phyloP scores from a whole-genome alignment of 2,797 vertebrate genomes.

The Brachymystax lenok region DNA sequence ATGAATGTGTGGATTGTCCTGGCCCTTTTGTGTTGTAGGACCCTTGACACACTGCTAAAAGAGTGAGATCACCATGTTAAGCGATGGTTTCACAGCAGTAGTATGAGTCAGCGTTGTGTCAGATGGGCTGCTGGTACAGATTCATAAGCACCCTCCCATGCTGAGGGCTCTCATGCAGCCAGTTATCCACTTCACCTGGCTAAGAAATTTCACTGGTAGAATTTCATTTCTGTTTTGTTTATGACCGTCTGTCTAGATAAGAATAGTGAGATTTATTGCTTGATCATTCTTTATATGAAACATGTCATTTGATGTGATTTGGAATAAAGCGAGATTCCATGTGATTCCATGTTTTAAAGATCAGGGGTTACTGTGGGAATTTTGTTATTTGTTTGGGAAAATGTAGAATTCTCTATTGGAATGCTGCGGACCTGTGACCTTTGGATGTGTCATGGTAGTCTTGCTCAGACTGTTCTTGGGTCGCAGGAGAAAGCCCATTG shows the following conservation, averaged over 20 bases:
- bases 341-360: not conserved
- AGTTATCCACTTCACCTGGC: constrained; percentile 4
- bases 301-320: not conserved
- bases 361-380: not conserved
- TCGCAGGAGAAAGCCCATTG: not conserved
- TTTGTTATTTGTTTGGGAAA: not conserved
- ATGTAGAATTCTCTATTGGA: not conserved
- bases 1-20: not conserved
- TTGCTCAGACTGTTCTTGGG: not conserved
- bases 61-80: constrained; percentile 15
- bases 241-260: not conserved
- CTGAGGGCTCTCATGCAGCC: not conserved
- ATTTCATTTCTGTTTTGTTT: not conserved
- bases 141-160: not conserved
- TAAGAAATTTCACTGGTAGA: not conserved
- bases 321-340: not conserved
- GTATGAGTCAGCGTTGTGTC: constrained; percentile 9
- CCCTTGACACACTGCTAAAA: constrained; percentile 1
- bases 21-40: constrained; percentile 3
- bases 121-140: not conserved
- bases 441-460: constrained; percentile 7
- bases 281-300: not conserved
- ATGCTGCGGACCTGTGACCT: constrained; percentile 2
- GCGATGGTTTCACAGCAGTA: not conserved
- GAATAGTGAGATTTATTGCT: not conserved